Conservation (phyloP, 2,888 invertebrate species). For the Drosophila dives region DNA sequence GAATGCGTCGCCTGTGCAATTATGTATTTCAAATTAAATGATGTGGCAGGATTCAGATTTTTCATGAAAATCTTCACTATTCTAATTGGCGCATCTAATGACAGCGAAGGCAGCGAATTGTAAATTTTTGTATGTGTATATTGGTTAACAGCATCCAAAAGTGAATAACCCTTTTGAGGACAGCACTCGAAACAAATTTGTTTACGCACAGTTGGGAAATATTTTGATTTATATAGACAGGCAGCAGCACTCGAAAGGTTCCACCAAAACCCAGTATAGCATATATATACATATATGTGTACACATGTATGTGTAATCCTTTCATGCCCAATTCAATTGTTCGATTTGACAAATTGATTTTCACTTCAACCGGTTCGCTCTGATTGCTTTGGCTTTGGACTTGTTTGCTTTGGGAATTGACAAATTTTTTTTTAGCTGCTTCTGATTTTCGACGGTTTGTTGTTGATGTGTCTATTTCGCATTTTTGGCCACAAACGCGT, state of each 20-base stretch:
- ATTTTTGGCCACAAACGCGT: constrained; percentile 72
- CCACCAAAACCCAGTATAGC: neutral
- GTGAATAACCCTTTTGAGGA: constrained; percentile 58
- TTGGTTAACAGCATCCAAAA: constrained; percentile 33
- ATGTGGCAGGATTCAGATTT: constrained; percentile 84
- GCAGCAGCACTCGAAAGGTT: constrained; percentile 48
- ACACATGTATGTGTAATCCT: constrained; percentile 63
- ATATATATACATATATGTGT: neutral
- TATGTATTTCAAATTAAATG: constrained; percentile 79
- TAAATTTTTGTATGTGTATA: constrained; percentile 33
- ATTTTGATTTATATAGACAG: constrained; percentile 72
- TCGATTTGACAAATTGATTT: constrained; percentile 78
- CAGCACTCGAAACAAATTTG: constrained; percentile 70
- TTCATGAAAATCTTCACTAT: constrained; percentile 64
- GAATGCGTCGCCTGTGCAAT: constrained; percentile 48
- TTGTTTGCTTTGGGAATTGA: constrained; percentile 74
- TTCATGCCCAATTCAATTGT: constrained; percentile 75
- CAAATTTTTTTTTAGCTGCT: constrained; percentile 26
- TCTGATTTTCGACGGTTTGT: constrained; percentile 11
- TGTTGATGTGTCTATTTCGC: constrained; percentile 54
- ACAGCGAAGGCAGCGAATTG: constrained; percentile 58
- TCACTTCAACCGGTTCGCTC: constrained; percentile 65
- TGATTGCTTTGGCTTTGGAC: constrained; percentile 68
- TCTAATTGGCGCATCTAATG: constrained; percentile 79
- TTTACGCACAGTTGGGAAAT: constrained; percentile 70